A percentile compares a stretch with the other conserved stretches of the same genome.
Conservation (phyloP, 2,888 invertebrate genomes). For the Hydropsyche betteni region DNA sequence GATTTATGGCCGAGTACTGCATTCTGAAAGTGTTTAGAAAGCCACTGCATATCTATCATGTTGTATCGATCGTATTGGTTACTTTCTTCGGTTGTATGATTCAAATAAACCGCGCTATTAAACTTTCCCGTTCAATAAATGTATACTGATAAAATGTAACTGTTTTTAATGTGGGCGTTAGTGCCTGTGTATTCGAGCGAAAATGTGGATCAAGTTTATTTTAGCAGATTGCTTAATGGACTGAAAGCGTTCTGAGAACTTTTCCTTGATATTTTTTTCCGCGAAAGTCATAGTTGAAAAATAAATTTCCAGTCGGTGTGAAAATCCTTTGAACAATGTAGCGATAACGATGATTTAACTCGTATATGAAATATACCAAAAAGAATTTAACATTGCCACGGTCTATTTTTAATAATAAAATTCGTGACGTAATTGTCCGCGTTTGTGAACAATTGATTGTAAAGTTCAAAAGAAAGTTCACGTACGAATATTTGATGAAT, state of each 20-base stretch:
- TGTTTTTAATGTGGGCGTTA: neutral
- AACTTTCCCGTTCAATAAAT: neutral
- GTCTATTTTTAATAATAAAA: too few species aligned
- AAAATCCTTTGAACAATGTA: constrained; percentile 19
- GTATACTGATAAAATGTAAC: neutral
- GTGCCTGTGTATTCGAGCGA: neutral
- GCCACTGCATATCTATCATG: too few species aligned
- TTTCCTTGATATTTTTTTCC: constrained; percentile 27
- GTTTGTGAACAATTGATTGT: too few species aligned
- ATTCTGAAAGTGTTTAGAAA: too few species aligned
- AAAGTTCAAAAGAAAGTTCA: too few species aligned
- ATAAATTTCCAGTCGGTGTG: constrained; percentile 22
- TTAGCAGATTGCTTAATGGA: constrained; percentile 36
- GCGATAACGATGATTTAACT: constrained; percentile 13
- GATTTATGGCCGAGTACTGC: constrained; percentile 8
- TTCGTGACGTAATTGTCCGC: too few species aligned
- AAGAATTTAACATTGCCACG: too few species aligned
- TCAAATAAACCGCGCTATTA: too few species aligned
- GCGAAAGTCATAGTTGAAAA: constrained; percentile 20
- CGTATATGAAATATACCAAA: neutral
- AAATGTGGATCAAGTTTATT: constrained; percentile 23
- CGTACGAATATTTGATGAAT: too few species aligned
- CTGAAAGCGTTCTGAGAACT: constrained; percentile 18
- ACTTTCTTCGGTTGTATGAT: too few species aligned
- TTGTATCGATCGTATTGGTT: too few species aligned